Percentiles rank a stretch among this genome's conserved stretches.
Conservation (phyloP, 2,113 vertebrate genomes). For the Cebus imitator region DNA sequence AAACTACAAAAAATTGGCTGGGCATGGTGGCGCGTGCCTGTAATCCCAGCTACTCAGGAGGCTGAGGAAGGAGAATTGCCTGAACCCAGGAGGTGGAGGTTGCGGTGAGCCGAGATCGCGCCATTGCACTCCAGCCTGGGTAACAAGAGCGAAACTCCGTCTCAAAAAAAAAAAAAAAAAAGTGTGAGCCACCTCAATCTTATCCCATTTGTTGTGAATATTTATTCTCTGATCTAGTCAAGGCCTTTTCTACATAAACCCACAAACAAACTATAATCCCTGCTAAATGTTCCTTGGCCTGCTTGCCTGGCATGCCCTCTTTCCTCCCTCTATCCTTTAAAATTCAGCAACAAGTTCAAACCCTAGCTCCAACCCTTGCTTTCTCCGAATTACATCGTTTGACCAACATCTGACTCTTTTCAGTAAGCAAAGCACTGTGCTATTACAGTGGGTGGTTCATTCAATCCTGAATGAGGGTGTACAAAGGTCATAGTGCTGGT, state of each 20-base stretch:
- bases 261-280: not conserved
- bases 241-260: not conserved
- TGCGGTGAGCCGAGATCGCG: no score
- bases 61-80: no score
- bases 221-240: not conserved
- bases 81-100: no score
- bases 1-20: no score
- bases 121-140: no score
- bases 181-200: not conserved
- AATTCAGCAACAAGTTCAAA: slow-evolving; percentile 22
- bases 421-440: not conserved
- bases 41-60: no score
- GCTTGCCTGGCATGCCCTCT: not conserved
- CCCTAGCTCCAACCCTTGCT: not conserved
- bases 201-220: not conserved
- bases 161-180: no score
- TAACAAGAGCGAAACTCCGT: no score
- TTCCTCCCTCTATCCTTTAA: not conserved
- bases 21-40: no score
- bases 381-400: slow-evolving; percentile 1
- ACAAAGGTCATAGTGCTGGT: not conserved
- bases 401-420: not conserved
- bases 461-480: not conserved
- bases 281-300: not conserved
- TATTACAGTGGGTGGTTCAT: not conserved